Evolutionary conservation across 2,888 invertebrate species (phyloP).

Genomic region (Coenonympha glycerion): DNA sequence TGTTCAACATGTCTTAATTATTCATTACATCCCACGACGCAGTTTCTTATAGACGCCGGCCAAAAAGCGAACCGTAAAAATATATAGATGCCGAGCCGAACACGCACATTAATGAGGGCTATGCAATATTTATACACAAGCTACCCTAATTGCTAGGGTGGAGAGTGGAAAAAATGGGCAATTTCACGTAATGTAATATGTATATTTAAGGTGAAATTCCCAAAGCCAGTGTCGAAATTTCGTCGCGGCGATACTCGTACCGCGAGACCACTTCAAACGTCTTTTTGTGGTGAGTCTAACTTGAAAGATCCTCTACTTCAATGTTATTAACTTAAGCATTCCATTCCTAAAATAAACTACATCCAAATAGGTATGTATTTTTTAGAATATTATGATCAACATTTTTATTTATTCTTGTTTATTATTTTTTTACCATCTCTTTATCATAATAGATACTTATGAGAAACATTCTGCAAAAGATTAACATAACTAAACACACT

Average conservation of each 20-base stretch:
- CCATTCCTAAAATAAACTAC: no score
- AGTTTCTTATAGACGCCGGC: slow-evolving; percentile 53
- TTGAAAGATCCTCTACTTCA: slow-evolving; percentile 50
- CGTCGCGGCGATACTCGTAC: slow-evolving; percentile 70
- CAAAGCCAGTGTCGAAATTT: slow-evolving; percentile 58
- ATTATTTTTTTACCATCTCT: no score
- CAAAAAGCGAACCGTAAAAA: slow-evolving; percentile 66
- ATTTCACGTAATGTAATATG: slow-evolving; percentile 77
- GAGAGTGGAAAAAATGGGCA: slow-evolving; percentile 77
- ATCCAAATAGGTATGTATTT: no score
- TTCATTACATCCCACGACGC: slow-evolving; percentile 64
- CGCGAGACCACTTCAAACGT: slow-evolving; percentile 69
- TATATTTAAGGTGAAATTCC: slow-evolving; percentile 73
- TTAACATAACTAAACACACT: no score
- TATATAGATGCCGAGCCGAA: slow-evolving; percentile 64
- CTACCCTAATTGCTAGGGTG: slow-evolving; percentile 76
- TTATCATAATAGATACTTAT: no score
- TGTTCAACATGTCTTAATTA: slow-evolving; percentile 67
- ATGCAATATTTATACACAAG: slow-evolving; percentile 76
- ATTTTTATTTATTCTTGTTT: no score
- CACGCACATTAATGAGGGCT: slow-evolving; percentile 73
- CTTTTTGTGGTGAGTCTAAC: slow-evolving; percentile 45
- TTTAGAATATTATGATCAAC: no score
- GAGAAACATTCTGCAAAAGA: no score
- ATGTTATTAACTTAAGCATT: background rate